Base-by-base conservation (phyloP, 2,888 invertebrate species). In the Amblyjoppa fuscipennis region DNA sequence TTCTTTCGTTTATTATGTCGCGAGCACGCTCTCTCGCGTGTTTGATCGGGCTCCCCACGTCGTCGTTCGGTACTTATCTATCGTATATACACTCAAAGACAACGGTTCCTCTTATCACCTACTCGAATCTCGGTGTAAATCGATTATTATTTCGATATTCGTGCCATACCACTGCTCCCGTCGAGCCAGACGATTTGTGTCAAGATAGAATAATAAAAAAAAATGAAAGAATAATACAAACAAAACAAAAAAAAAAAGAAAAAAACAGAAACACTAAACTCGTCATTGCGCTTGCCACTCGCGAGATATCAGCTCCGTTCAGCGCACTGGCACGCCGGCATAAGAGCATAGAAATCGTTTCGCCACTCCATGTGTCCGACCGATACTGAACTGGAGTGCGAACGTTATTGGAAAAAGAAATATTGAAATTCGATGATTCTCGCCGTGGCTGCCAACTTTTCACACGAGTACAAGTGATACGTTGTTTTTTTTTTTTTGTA, bases 131-230 rank as follows among this genome's bases (percentile, higher is more conserved):
- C 76, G 85, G 75, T 70, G 66, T 75, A 76, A 79, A 87, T 87
- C 79, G 73, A 74, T 84, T 86, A 82, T 86, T 86, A 71, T 76
- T 75, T 86, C 78, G 71, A 75, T 86, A 84, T 79, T 82, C 82
- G 82, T 86, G 81, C 79, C 86, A 73, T 77, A 80, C 82, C 82
- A 86, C 82, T 84, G 86, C 87, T 80, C 85, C 61, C 81, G 83
- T 84, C 76, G 80, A 86, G 74, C 78, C 76, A 49, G 31, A 73
- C 70, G n/a, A 68, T 51, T 56, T 41, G 34, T n/a, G 68, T 11
- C 45, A 76, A 31, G 41, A 71, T 25, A 13, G 16, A 59, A 34
- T 20, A 6, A 69, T 20, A 31, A 59, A 53, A 69, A 74, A 13
- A 53, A 69, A 74, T 9, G 20, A 38, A 69, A 68, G n/a, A 41